Base-by-base conservation (phyloP, 2,113 vertebrate genomes). In the Prunella himalayana region DNA sequence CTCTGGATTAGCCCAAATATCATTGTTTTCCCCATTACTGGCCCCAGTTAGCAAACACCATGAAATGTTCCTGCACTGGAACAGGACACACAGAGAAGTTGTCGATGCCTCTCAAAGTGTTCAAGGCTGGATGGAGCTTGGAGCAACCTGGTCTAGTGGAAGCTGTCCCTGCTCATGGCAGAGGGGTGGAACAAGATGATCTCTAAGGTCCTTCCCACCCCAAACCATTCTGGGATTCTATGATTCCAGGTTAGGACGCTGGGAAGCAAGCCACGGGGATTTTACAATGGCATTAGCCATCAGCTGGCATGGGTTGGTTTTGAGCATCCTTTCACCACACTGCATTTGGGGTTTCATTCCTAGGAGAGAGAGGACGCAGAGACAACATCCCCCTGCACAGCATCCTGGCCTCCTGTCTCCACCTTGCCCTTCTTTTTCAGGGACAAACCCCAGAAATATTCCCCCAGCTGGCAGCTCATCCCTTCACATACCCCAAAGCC, bases 61-160 rank as follows among this genome's bases (percentile, higher is more conserved):
- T 21, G 70, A 47, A n/a, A 47, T 9, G 9, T 16, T 31, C 54
- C 54, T 54, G 41, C 54, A 61, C 41, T 31, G 61, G 30, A 60
- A 47, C 30, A 82, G n/a, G 28, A 60, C 0, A 0, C 30, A 39
- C 30, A 31, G 39, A 47, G 61, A 15, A 82, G 28, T 0, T 68
- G n/a, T 31, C 0, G 0, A 6, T 61, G 41, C n/a, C 17, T 45
- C 54, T 69, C 6, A 0, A 61, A 41, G 25, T 13, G 24, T 15
- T 42, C 25, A 10, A 19, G 35, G 54, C 24, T 61, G 41, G 54
- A 68, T 22, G 41, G 70, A 53, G 78, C 47, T 82, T 23, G 41
- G 70, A 82, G 47, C 54, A 47, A 13, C 25, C 30, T 41, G 47
- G 25, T 35, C 24, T n/a, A 41, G 6, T 53, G 61, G n/a, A 35